Conservation (phyloP, 2,113 vertebrate species). For the Poecile atricapillus region DNA sequence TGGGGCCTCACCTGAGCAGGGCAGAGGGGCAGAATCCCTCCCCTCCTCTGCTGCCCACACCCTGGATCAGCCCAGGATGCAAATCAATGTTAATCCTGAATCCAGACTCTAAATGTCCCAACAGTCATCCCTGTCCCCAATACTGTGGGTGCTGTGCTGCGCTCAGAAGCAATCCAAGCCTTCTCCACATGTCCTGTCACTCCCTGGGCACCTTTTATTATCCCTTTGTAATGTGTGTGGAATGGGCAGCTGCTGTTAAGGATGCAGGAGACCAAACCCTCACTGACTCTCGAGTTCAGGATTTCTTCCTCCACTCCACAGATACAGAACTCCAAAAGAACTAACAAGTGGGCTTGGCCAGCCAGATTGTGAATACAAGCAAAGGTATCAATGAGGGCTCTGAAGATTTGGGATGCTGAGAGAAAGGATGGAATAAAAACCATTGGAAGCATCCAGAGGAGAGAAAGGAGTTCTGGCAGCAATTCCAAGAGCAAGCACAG, state of each 20-base stretch:
- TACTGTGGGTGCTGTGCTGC: neutral
- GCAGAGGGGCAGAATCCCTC: neutral
- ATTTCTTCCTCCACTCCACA: neutral
- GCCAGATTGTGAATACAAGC: neutral
- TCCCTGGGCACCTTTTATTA: neutral
- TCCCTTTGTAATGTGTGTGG: neutral
- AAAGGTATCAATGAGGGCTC: neutral
- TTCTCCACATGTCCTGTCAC: neutral
- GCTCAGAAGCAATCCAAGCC: neutral
- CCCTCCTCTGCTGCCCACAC: neutral
- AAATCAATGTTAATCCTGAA: neutral
- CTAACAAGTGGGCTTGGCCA: neutral
- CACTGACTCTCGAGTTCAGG: rapidly evolving
- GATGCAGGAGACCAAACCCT: neutral
- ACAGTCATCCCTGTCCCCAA: neutral
- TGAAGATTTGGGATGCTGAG: neutral
- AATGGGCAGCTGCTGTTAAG: neutral
- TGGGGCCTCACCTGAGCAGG: neutral
- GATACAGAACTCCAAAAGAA: neutral
- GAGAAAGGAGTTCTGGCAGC: neutral
- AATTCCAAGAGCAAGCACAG: neutral
- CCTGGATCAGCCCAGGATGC: neutral
- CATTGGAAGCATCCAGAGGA: neutral
- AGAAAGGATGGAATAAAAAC: neutral
- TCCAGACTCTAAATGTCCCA: neutral